Percentiles rank a stretch among this genome's conserved stretches.
Conservation (phyloP, 2,797 vertebrate genomes). For the Caiman crocodilus region DNA sequence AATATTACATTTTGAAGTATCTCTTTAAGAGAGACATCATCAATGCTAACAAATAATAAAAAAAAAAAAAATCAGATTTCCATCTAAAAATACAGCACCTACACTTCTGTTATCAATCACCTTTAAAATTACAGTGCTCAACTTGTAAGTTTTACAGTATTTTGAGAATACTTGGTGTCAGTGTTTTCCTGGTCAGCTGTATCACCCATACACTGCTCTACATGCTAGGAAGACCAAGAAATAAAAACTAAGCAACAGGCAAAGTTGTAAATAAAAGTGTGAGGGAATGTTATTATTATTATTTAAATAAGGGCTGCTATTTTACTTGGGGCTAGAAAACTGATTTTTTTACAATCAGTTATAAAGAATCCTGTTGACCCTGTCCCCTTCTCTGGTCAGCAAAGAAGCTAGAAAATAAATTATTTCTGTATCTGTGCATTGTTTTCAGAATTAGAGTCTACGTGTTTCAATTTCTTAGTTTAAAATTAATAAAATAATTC, state of each 20-base stretch:
- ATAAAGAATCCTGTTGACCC: background rate
- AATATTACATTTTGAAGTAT: background rate
- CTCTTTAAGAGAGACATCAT: background rate
- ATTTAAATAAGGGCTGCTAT: background rate
- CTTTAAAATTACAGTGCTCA: background rate
- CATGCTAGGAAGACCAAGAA: background rate
- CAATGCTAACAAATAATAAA: background rate
- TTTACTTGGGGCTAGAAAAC: background rate
- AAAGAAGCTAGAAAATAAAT: background rate
- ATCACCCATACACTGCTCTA: background rate
- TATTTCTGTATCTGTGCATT: background rate
- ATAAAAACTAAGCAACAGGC: background rate
- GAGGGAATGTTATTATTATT: background rate
- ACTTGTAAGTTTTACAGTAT: background rate
- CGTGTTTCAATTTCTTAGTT: background rate
- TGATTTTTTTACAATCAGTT: background rate
- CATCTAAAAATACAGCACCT: background rate
- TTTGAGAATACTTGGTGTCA: background rate
- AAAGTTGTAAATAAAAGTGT: background rate
- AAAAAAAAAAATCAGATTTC: background rate
- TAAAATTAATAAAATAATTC: background rate
- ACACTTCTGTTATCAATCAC: background rate
- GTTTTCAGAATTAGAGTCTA: background rate
- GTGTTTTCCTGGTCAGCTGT: background rate
- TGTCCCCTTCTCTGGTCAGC: background rate